Conservation (phyloP, 2,888 invertebrate genomes). For the Taphrorychus bicolor region DNA sequence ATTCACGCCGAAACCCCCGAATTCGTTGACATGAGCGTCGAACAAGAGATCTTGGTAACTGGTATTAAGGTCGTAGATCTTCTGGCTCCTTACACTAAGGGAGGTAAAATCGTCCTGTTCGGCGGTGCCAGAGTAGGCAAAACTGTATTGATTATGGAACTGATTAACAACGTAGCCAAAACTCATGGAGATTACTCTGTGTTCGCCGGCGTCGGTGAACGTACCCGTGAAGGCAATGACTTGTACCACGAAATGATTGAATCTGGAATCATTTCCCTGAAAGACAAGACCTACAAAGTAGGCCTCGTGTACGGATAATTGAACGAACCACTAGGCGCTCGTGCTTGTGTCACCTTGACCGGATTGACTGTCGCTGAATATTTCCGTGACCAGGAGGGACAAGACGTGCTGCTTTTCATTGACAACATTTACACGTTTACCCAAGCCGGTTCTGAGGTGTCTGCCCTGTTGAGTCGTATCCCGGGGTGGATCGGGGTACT, state of each 20-base stretch:
- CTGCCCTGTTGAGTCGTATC: constrained; percentile 90
- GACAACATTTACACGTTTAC: constrained; percentile 95
- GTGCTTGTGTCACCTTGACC: constrained; percentile 90
- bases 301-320: constrained; percentile 94
- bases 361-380: constrained; percentile 93
- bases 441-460: constrained; percentile 89
- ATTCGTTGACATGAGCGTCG: constrained; percentile 93
- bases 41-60: constrained; percentile 90
- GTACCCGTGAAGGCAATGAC: constrained; percentile 92
- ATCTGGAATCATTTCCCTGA: constrained; percentile 87
- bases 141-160: constrained; percentile 94
- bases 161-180: constrained; percentile 94
- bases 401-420: constrained; percentile 91
- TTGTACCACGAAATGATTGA: constrained; percentile 96
- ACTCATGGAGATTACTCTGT: constrained; percentile 96
- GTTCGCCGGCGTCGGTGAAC: constrained; percentile 92
- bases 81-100: constrained; percentile 84
- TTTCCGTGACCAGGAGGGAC: constrained; percentile 92
- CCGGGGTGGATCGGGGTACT: too few species aligned
- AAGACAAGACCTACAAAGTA: constrained; percentile 85
- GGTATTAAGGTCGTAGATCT: constrained; percentile 81
- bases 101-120: constrained; percentile 92
- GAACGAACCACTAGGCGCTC: constrained; percentile 95
- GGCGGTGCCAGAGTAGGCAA: constrained; percentile 95
- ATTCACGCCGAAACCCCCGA: constrained; percentile 94